Evolutionary conservation across 2,888 invertebrate species (phyloP).

Genomic region (Drosophila vallismaia): DNA sequence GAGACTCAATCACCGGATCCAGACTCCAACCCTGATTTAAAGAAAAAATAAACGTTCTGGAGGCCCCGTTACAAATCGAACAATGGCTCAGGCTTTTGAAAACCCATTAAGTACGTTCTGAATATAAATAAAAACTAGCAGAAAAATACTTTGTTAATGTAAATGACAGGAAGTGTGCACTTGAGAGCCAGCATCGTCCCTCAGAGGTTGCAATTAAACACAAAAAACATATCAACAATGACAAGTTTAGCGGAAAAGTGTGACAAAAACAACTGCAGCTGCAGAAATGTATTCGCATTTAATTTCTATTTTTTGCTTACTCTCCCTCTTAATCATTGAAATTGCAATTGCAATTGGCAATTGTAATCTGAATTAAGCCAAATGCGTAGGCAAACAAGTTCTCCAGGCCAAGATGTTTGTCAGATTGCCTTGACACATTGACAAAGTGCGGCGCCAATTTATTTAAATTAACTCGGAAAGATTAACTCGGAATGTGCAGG

Average conservation of each 20-base stretch:
- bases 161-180: constrained; percentile 76
- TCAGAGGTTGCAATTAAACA: constrained; percentile 56
- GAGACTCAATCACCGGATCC: constrained; percentile 41
- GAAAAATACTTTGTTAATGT: constrained; percentile 60
- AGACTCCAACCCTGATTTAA: constrained; percentile 39
- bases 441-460: constrained; percentile 59
- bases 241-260: constrained; percentile 47
- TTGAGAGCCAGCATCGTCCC: constrained; percentile 63
- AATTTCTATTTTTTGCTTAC: constrained; percentile 7
- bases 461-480: constrained; percentile 22
- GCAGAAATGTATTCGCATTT: constrained; percentile 20
- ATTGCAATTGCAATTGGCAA: constrained; percentile 44
- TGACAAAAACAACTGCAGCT: constrained; percentile 43
- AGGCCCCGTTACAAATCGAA: constrained; percentile 62
- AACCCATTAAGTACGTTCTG: constrained; percentile 70
- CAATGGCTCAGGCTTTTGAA: constrained; percentile 61
- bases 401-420: constrained; percentile 37
- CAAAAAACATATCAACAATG: constrained; percentile 31
- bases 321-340: constrained; percentile 16
- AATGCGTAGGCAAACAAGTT: constrained; percentile 66
- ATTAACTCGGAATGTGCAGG: constrained; percentile 17
- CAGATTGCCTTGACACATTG: constrained; percentile 66
- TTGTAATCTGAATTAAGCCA: constrained; percentile 22
- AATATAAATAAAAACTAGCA: constrained; percentile 67
- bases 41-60: constrained; percentile 2